These are phyloP conservation scores for Trachelus iudaicus DNA, from an alignment of 2,888 invertebrate genomes.

Conservation along the genomic window DNA sequence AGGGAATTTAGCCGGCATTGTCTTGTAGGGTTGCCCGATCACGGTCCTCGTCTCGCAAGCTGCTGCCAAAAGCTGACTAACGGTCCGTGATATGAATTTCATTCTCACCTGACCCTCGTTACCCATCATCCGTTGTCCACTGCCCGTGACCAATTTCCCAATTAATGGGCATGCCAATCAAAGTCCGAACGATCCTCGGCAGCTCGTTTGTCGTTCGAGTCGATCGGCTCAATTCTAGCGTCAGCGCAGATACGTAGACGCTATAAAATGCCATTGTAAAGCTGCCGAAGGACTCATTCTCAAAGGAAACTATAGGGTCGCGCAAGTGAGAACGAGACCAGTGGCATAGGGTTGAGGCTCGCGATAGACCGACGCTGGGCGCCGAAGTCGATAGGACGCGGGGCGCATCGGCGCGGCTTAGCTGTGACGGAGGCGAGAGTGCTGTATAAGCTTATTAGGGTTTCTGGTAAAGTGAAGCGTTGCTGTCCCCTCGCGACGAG, in stretches of 20 bases:
- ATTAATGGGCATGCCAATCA: too few species aligned
- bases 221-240: too few species aligned
- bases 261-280: too few species aligned
- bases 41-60: conserved; percentile 40
- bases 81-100: conserved; percentile 50
- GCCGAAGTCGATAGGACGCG: not conserved
- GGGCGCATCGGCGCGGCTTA: conserved; percentile 24
- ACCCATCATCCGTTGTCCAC: conserved; percentile 18
- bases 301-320: too few species aligned
- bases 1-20: conserved; percentile 59
- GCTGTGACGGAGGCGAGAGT: conserved; percentile 48
- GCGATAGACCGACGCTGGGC: not conserved
- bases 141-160: not conserved
- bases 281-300: too few species aligned
- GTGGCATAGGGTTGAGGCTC: too few species aligned
- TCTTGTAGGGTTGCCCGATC: conserved; percentile 57
- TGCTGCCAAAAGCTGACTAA: conserved; percentile 60
- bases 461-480: conserved; percentile 32
- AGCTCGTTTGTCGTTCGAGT: too few species aligned
- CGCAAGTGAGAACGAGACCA: too few species aligned
- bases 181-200: too few species aligned
- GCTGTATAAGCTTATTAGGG: conserved; percentile 64
- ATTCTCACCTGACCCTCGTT: conserved; percentile 47
- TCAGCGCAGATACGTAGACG: too few species aligned
- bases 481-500: conserved; percentile 18